phyloP scores from a whole-genome alignment of 1,140 invertebrate genomes.

The Choristoneura fumiferana region DNA sequence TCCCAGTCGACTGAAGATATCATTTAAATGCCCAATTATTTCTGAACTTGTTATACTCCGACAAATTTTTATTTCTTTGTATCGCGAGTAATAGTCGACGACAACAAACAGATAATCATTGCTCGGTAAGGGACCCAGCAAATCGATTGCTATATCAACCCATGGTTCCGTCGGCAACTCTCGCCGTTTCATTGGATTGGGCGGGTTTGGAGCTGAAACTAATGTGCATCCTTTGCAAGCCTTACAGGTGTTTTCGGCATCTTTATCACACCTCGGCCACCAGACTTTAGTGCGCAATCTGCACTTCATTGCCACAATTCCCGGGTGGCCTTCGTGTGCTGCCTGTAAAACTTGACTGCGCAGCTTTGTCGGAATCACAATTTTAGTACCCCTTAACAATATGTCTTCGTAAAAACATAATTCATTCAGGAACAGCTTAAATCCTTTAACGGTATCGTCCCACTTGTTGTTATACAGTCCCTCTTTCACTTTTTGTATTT shows the following conservation, averaged over 20 bases:
- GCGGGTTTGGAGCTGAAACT: neutral
- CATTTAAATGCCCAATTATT: too few species aligned
- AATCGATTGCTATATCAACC: conserved; percentile 28
- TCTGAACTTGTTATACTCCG: too few species aligned
- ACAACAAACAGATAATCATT: conserved; percentile 28
- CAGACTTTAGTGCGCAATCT: neutral
- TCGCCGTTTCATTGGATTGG: neutral
- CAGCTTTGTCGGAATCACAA: neutral
- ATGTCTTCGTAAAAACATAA: conserved; percentile 3
- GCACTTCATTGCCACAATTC: neutral
- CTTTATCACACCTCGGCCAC: too few species aligned
- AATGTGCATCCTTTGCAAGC: neutral
- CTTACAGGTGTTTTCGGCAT: neutral
- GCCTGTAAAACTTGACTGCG: neutral
- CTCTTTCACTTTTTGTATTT: neutral
- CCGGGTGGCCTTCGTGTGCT: conserved; percentile 1
- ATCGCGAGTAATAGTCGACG: neutral
- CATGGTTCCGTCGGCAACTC: neutral
- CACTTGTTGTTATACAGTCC: neutral
- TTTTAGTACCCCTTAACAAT: neutral
- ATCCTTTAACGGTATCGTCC: neutral
- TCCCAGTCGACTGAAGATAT: too few species aligned
- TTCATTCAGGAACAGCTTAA: neutral
- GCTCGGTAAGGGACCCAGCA: conserved; percentile 26
- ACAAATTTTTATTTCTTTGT: too few species aligned